These are phyloP conservation scores for Cancer borealis DNA, from an alignment of 2,888 invertebrate species.

Conservation along the genomic window DNA sequence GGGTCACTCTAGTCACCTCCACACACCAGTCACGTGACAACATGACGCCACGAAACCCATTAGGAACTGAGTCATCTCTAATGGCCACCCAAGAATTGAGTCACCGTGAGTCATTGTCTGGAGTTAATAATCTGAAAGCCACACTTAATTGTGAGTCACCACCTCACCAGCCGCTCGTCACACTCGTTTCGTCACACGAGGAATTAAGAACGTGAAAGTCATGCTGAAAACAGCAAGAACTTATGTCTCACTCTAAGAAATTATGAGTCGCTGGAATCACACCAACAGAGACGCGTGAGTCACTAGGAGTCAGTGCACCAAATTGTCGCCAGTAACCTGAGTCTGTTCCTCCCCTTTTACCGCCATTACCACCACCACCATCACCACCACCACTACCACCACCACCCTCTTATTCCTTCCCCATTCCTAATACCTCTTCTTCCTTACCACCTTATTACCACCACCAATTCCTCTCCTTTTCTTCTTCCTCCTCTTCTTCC, in stretches of 20 bases:
- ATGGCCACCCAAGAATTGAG: neutral
- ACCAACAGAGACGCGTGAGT: neutral
- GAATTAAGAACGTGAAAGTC: neutral
- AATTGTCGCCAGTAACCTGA: constrained; percentile 36
- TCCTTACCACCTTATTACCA: neutral
- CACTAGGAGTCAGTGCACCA: neutral
- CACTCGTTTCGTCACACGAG: neutral
- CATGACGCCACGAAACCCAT: neutral
- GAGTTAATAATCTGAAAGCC: neutral
- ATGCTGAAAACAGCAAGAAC: neutral
- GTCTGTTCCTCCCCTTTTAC: neutral
- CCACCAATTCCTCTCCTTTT: neutral
- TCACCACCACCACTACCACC: too few species aligned
- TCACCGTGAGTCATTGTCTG: neutral
- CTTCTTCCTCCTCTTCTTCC: neutral
- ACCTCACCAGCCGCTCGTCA: neutral
- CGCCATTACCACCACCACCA: too few species aligned
- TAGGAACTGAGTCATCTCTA: neutral
- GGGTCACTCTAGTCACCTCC: neutral
- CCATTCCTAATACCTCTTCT: too few species aligned
- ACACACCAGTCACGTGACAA: neutral
- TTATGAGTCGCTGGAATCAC: neutral
- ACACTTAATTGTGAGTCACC: neutral
- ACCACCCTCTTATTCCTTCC: too few species aligned
- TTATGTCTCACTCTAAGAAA: neutral